Conservation (phyloP, 1,140 invertebrate genomes). For the Calliopsis andreniformis region DNA sequence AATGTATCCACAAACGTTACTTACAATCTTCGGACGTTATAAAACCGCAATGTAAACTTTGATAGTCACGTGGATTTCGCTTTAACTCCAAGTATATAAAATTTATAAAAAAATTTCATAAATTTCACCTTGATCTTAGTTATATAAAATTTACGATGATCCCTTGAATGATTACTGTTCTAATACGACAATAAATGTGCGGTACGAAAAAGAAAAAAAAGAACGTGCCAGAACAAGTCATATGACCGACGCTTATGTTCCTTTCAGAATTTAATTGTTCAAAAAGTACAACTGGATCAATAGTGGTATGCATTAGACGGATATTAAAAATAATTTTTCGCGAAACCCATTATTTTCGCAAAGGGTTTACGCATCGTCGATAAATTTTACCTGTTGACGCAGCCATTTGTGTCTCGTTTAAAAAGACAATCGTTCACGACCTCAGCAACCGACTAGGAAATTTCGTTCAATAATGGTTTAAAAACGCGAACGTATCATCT, state of each 20-base stretch:
- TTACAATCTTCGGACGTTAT: neutral
- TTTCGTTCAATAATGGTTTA: constrained; percentile 15
- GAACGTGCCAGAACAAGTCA: neutral
- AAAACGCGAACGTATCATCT: neutral
- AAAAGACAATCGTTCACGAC: neutral
- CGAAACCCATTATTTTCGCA: neutral
- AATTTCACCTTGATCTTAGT: neutral
- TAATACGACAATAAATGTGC: neutral
- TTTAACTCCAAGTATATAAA: neutral
- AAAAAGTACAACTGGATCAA: constrained; percentile 13
- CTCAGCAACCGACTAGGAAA: neutral
- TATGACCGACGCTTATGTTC: constrained; percentile 12
- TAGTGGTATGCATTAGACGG: neutral
- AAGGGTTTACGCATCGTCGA: neutral
- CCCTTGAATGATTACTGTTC: neutral
- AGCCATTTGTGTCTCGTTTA: constrained; percentile 17
- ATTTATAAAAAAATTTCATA: neutral
- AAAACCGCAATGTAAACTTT: constrained; percentile 6
- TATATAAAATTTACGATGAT: neutral
- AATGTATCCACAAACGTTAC: neutral
- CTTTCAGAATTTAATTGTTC: constrained; percentile 8
- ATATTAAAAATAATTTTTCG: neutral
- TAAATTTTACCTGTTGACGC: constrained; percentile 37
- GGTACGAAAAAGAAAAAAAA: constrained; percentile 2
- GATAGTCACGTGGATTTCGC: neutral